Evolutionary conservation across 2,888 invertebrate species (phyloP).

Genomic region (Malachius bipustulatus): DNA sequence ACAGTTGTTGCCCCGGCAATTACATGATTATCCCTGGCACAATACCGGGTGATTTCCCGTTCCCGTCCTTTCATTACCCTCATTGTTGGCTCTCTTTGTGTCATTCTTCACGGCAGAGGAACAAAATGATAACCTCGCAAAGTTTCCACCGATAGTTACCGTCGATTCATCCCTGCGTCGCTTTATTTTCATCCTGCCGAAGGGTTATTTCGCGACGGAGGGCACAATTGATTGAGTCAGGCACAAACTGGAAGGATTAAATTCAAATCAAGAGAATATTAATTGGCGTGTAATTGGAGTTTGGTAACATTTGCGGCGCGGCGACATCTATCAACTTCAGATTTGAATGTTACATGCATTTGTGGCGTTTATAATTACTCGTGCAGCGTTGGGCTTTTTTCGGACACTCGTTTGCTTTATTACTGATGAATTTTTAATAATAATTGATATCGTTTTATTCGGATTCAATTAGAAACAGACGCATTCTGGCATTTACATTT

Average conservation of each 20-base stretch:
- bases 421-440: no score
- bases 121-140: constrained; percentile 35
- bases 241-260: constrained; percentile 28
- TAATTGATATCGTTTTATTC: no score
- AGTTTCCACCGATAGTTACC: constrained; percentile 25
- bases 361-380: no score
- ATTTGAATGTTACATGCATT: no score
- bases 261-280: constrained; percentile 31
- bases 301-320: constrained; percentile 27
- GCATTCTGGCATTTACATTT: no score
- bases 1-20: constrained; percentile 30
- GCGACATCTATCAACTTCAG: constrained; percentile 3
- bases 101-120: constrained; percentile 29
- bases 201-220: constrained; percentile 18
- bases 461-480: no score
- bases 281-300: constrained; percentile 29
- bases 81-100: constrained; percentile 34
- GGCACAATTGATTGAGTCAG: constrained; percentile 25
- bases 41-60: constrained; percentile 36
- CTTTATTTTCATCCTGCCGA: constrained; percentile 25
- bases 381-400: no score
- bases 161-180: constrained; percentile 22
- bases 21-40: constrained; percentile 33
- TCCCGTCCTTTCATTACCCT: constrained; percentile 37
- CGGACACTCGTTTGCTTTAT: no score